Evolutionary conservation across 2,797 vertebrate species (phyloP).

Genomic region (Bovichtus diacanthus): DNA sequence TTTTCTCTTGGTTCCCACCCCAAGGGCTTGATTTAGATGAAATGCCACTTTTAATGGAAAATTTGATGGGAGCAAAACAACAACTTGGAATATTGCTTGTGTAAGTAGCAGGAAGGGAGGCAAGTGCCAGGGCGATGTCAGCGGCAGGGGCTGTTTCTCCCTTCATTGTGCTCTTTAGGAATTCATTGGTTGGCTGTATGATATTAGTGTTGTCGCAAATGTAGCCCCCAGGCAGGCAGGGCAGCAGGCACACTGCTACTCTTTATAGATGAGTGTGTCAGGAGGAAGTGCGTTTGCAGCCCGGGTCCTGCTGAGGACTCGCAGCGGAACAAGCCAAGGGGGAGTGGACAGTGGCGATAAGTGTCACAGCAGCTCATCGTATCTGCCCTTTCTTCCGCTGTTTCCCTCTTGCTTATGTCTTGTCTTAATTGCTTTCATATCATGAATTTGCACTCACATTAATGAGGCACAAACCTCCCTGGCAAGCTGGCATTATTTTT

Average conservation of each 20-base stretch:
- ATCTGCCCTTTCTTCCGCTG: slow-evolving; percentile 30
- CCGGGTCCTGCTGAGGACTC: slow-evolving; percentile 39
- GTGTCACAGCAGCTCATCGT: slow-evolving; percentile 29
- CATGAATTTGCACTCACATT: slow-evolving; percentile 52
- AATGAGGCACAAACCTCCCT: slow-evolving; percentile 56
- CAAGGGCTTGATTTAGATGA: slow-evolving; percentile 90
- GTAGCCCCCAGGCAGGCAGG: slow-evolving; percentile 71
- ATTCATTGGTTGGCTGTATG: slow-evolving; percentile 79
- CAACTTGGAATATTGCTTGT: slow-evolving; percentile 78
- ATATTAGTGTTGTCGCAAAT: slow-evolving; percentile 80
- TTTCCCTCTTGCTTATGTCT: slow-evolving; percentile 48
- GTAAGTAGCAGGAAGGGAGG: slow-evolving; percentile 71
- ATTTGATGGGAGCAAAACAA: slow-evolving; percentile 88
- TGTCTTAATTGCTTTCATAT: slow-evolving; percentile 63
- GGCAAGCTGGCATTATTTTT: slow-evolving; percentile 37
- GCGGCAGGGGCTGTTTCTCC: slow-evolving; percentile 70
- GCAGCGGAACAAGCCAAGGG: slow-evolving; percentile 52
- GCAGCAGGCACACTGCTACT: slow-evolving; percentile 41
- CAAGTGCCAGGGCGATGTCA: slow-evolving; percentile 66
- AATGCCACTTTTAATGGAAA: slow-evolving; percentile 93
- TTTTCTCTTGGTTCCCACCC: slow-evolving; percentile 81
- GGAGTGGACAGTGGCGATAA: slow-evolving; percentile 31
- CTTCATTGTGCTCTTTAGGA: slow-evolving; percentile 81
- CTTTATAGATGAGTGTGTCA: slow-evolving; percentile 68
- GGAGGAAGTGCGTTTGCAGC: slow-evolving; percentile 58